Evolutionary conservation across 1,140 invertebrate genomes (phyloP).

Genomic region (Archivesica marissinica): DNA sequence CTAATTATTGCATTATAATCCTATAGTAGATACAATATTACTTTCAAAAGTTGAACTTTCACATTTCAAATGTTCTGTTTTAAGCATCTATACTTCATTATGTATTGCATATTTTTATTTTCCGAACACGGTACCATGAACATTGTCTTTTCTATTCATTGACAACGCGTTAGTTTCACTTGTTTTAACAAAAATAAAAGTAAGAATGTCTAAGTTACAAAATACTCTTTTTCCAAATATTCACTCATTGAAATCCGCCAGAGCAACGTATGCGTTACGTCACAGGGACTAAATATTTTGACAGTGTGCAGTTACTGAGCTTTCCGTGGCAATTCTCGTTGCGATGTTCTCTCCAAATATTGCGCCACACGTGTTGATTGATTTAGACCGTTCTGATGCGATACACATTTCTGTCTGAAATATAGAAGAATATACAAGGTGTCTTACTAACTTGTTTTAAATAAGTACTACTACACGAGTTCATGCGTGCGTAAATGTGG

Average conservation of each 20-base stretch:
- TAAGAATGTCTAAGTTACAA: too few species aligned
- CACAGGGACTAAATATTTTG: slow-evolving; percentile 32
- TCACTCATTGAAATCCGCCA: background rate
- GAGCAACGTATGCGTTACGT: background rate
- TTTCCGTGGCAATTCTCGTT: background rate
- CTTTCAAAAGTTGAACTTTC: too few species aligned
- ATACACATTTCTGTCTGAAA: slow-evolving; percentile 9
- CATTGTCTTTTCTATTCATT: too few species aligned
- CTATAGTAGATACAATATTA: too few species aligned
- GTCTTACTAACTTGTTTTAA: background rate
- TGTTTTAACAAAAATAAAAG: too few species aligned
- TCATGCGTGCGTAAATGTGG: too few species aligned
- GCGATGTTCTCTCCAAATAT: background rate
- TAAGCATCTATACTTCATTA: background rate
- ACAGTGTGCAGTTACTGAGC: slow-evolving; percentile 16
- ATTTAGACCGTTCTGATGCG: background rate
- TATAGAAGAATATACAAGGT: background rate
- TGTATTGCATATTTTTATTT: background rate
- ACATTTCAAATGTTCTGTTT: too few species aligned
- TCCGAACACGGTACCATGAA: background rate
- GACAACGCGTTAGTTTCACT: too few species aligned
- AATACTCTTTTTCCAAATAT: too few species aligned
- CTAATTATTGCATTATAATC: background rate
- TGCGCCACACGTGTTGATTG: background rate
- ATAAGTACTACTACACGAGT: too few species aligned